These are phyloP conservation scores for Phenganax marumi DNA, from an alignment of 92 coral and sea anemone genomes.

Conservation along the genomic window DNA sequence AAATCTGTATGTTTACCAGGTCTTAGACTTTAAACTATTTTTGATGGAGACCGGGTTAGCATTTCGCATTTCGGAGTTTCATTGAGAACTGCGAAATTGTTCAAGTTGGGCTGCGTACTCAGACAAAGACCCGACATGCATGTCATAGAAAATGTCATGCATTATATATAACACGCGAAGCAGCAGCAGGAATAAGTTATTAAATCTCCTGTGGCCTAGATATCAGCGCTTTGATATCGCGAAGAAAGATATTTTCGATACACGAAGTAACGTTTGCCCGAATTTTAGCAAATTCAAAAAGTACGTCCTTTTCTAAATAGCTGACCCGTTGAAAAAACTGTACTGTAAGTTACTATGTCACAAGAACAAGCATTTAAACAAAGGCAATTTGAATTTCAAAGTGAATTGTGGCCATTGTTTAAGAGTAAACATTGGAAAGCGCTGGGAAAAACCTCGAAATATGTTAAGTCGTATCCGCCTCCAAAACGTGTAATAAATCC, in stretches of 20 bases:
- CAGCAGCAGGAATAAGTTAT: slow-evolving; percentile 20
- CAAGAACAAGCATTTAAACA: background rate
- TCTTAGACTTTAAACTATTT: background rate
- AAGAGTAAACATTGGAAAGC: background rate
- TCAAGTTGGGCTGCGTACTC: background rate
- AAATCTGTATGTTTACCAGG: background rate
- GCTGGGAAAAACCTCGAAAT: background rate
- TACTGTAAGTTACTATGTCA: too few species aligned
- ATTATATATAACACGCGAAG: slow-evolving; percentile 8
- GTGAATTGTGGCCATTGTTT: background rate
- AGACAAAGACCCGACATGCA: slow-evolving; percentile 28
- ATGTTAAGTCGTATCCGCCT: background rate
- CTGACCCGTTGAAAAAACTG: too few species aligned
- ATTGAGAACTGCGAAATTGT: background rate
- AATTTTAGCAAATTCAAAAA: background rate
- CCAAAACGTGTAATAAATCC: background rate
- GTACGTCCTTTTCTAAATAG: too few species aligned
- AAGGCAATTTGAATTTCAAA: slow-evolving; percentile 2
- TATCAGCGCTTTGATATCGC: slow-evolving; percentile 18
- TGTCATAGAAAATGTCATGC: slow-evolving; percentile 10
- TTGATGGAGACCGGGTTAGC: background rate
- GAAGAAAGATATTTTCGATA: slow-evolving; percentile 8
- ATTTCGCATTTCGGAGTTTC: background rate
- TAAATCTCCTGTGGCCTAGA: slow-evolving; percentile 8
- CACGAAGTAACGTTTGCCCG: background rate